Evolutionary conservation across 2,888 invertebrate species (phyloP), one percentile per base, ranked within the genome.

Genomic region (Poecilobothrus nobilitatus): DNA sequence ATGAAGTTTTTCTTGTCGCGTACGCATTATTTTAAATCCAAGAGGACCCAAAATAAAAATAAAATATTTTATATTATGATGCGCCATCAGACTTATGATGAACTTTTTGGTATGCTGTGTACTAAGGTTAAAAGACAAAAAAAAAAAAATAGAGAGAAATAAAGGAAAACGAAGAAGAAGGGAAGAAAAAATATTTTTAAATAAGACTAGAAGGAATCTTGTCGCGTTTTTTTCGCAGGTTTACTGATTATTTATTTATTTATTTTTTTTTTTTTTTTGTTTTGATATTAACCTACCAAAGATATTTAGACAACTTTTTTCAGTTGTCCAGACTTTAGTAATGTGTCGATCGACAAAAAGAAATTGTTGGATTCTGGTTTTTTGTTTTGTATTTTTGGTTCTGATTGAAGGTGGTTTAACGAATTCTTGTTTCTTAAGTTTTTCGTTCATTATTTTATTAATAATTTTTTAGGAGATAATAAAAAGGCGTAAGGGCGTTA

Each of bases 401-500:
- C 6, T 44, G 15, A 53, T 53, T 53, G 53, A 53, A 53, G 53
- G 53, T 53, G 53, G 53, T 53, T 53, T 53, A 53, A n/a, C 12
- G n/a, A 53, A 53, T 53, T 53, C 18, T 53, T 53, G 7, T 18
- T 27, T 27, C 27, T 27, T 27, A 27, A 27, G 27, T 4, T 27
- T 27, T 27, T 27, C 5, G 27, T 27, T 27, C 27, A 53, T 12
- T 37, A 37, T 37, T 37, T 37, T 37, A 12, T 10, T 37, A 37
- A 10, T 37, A 12, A 8, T 12, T 37, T 37, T 41, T 9, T 18
- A n/a, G 15, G 18, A 53, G 53, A 18, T 53, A 53, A 53, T 53
- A 53, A 53, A 53, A 53, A 53, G 53, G 53, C 53, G 53, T 53
- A 53, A 53, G 53, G 53, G 15, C n/a, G 15, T 53, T 53, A 53